Conservation (phyloP, 1,140 invertebrate species). For the Bombus vancouverensis region DNA sequence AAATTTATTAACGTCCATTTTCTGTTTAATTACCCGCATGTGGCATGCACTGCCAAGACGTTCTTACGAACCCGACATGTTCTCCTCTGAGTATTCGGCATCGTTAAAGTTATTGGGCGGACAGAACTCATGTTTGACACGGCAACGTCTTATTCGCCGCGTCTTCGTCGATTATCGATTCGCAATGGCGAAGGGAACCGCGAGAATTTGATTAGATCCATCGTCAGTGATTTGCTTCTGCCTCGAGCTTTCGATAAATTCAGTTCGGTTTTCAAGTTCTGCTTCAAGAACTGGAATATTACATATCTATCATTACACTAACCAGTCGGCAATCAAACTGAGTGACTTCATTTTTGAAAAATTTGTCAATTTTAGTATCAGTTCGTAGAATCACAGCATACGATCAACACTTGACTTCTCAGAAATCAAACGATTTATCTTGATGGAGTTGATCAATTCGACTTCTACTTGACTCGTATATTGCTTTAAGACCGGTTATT, state of each 20-base stretch:
- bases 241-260: background rate
- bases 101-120: slow-evolving; percentile 58
- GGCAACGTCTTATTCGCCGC: slow-evolving; percentile 54
- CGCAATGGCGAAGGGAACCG: slow-evolving; percentile 11
- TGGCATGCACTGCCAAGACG: slow-evolving; percentile 59
- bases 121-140: slow-evolving; percentile 51
- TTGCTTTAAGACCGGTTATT: background rate
- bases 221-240: background rate
- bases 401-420: background rate
- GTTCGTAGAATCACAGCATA: background rate
- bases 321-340: too few species aligned
- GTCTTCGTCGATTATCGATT: slow-evolving; percentile 39
- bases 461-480: background rate
- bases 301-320: background rate
- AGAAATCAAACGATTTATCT: background rate
- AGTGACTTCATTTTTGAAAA: background rate
- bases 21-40: slow-evolving; percentile 72
- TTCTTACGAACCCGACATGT: slow-evolving; percentile 33
- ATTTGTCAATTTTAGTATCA: background rate
- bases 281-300: background rate
- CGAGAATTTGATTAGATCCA: background rate
- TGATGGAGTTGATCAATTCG: background rate
- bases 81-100: slow-evolving; percentile 27
- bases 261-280: too few species aligned
- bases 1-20: slow-evolving; percentile 75